These are phyloP conservation scores for Watsonalla cultraria DNA, from an alignment of 2,888 invertebrate genomes.

Conservation along the genomic window DNA sequence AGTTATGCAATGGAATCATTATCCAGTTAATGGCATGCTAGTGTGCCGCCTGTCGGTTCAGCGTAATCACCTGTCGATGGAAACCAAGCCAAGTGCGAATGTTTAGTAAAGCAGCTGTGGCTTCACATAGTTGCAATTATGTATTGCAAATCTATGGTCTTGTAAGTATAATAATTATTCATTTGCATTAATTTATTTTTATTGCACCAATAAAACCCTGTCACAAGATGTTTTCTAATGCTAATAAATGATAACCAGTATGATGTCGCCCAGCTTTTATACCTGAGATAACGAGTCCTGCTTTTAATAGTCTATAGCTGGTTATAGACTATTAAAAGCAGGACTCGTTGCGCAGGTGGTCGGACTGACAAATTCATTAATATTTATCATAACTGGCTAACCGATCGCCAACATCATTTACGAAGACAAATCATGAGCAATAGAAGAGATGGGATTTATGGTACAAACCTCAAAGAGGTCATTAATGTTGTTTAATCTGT, in stretches of 20 bases:
- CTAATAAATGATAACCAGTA: too few species aligned
- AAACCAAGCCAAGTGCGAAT: slow-evolving; percentile 27
- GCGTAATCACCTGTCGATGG: slow-evolving; percentile 62
- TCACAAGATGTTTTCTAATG: too few species aligned
- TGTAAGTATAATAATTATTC: too few species aligned
- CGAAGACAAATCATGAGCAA: slow-evolving; percentile 30
- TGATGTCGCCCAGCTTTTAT: too few species aligned
- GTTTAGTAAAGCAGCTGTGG: slow-evolving; percentile 19
- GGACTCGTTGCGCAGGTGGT: slow-evolving; percentile 30
- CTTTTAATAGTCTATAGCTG: too few species aligned
- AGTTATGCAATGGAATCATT: slow-evolving; percentile 68
- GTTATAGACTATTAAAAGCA: slow-evolving; percentile 6
- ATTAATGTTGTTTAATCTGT: slow-evolving; percentile 16
- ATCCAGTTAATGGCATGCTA: slow-evolving; percentile 50
- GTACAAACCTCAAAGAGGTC: slow-evolving; percentile 12
- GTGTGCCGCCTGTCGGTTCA: slow-evolving; percentile 39
- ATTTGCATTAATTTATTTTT: too few species aligned
- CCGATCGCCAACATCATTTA: slow-evolving; percentile 13
- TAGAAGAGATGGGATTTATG: slow-evolving; percentile 13
- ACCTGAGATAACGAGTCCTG: too few species aligned
- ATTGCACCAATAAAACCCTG: too few species aligned
- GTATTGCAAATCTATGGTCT: neutral
- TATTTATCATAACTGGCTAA: slow-evolving; percentile 32
- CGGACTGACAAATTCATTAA: slow-evolving; percentile 21
- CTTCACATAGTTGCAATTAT: slow-evolving; percentile 1